These are phyloP conservation scores for Nylanderia fulva DNA, from an alignment of 1,140 invertebrate species.

Conservation along the genomic window DNA sequence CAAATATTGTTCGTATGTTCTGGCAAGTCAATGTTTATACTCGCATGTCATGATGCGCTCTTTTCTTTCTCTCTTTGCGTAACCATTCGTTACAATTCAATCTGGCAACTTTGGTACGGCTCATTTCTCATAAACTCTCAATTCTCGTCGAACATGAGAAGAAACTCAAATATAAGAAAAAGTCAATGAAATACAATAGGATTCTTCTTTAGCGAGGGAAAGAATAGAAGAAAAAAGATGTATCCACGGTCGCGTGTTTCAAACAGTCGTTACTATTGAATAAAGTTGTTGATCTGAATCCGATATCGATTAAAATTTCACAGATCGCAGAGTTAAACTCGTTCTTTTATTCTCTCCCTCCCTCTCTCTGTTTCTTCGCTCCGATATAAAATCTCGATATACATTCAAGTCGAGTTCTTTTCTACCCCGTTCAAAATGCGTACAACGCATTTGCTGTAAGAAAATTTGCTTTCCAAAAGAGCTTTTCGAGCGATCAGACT, in stretches of 20 bases:
- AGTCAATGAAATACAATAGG: not conserved
- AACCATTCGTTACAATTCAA: constrained; percentile 53
- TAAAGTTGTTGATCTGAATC: not conserved
- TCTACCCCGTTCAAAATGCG: not conserved
- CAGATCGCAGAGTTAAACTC: not conserved
- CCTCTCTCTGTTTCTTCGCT: no score
- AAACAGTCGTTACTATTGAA: constrained; percentile 6
- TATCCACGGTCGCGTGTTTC: not conserved
- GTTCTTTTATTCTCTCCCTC: not conserved
- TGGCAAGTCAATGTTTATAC: constrained; percentile 9
- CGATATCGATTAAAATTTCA: constrained; percentile 18
- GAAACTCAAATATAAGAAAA: not conserved
- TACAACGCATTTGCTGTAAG: no score
- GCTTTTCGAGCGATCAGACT: not conserved
- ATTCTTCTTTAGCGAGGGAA: constrained; percentile 12
- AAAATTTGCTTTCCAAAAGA: not conserved
- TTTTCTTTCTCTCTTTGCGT: not conserved
- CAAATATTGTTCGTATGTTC: not conserved
- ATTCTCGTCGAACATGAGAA: not conserved
- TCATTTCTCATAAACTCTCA: constrained; percentile 38
- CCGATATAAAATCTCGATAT: not conserved
- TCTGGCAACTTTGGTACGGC: constrained; percentile 49
- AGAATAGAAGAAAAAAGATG: constrained; percentile 4
- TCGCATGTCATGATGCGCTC: not conserved
- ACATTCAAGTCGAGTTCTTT: constrained; percentile 1